Evolutionary conservation across 2,113 vertebrate species (phyloP).

Genomic region (Fukomys damarensis): DNA sequence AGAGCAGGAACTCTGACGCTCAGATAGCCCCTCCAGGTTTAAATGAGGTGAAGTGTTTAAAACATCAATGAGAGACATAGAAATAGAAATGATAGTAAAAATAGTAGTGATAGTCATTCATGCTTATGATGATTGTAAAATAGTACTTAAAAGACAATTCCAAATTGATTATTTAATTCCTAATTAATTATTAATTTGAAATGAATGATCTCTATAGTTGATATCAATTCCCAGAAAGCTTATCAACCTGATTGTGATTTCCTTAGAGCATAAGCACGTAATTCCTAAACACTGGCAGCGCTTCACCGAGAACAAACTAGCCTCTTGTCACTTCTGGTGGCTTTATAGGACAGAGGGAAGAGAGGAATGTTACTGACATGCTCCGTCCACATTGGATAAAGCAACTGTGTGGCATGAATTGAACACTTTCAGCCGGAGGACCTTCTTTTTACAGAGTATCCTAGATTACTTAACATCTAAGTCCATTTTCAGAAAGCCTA

Average conservation of each 20-base stretch:
- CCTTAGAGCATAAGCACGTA: not conserved
- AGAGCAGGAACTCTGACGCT: not conserved
- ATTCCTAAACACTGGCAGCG: not conserved
- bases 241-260: not conserved
- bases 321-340: not conserved
- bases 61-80: not conserved
- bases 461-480: not conserved
- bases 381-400: not conserved
- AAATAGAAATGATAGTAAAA: not conserved
- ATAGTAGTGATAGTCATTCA: not conserved
- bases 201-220: not conserved
- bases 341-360: not conserved
- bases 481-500: not conserved
- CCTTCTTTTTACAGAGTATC: not conserved
- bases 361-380: not conserved
- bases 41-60: conserved; percentile 24
- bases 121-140: not conserved
- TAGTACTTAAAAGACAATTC: not conserved
- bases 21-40: not conserved
- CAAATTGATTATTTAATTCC: conserved; percentile 22
- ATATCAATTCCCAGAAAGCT: not conserved
- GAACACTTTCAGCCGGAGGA: not conserved
- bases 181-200: conserved; percentile 39
- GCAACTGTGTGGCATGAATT: not conserved
- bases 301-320: not conserved